A percentile compares a stretch with the other conserved stretches of the same genome.
Conservation (phyloP, 2,797 vertebrate genomes). For the Basileuterus tristriatus region DNA sequence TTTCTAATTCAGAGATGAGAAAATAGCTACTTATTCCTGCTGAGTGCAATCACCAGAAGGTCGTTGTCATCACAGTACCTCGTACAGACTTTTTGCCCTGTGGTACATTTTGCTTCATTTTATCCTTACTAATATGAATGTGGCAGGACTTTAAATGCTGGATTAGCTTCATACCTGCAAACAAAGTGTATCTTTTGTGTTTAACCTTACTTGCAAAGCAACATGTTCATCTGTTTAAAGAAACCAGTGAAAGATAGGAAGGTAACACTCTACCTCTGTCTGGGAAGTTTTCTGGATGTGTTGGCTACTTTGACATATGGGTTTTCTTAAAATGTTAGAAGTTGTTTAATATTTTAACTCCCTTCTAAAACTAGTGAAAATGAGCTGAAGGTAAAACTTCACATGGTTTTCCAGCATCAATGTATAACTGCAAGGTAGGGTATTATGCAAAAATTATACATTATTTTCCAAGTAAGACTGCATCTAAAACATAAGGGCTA, state of each 20-base stretch:
- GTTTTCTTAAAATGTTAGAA: not conserved
- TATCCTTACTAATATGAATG: not conserved
- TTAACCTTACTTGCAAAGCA: not conserved
- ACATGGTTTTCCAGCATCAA: not conserved
- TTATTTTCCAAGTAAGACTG: not conserved
- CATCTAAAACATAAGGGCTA: not conserved
- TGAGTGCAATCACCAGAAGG: not conserved
- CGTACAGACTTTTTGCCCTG: not conserved
- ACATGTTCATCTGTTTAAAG: not conserved
- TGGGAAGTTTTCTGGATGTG: not conserved
- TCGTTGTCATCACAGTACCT: rapidly evolving
- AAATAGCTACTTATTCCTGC: not conserved
- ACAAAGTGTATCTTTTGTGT: not conserved
- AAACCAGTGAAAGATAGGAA: not conserved
- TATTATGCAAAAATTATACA: not conserved
- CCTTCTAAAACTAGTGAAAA: not conserved
- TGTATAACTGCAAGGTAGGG: not conserved
- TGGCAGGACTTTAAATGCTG: not conserved
- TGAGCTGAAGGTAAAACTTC: not conserved
- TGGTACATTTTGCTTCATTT: not conserved
- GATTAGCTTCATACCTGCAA: not conserved
- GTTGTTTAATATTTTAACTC: not conserved
- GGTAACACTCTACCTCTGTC: not conserved
- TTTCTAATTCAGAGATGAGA: not conserved
- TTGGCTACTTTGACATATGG: rapidly evolving